Evolutionary conservation across 2,888 invertebrate genomes (phyloP), one percentile per base, ranked within the genome.

Genomic region (Craniophora ligustri): DNA sequence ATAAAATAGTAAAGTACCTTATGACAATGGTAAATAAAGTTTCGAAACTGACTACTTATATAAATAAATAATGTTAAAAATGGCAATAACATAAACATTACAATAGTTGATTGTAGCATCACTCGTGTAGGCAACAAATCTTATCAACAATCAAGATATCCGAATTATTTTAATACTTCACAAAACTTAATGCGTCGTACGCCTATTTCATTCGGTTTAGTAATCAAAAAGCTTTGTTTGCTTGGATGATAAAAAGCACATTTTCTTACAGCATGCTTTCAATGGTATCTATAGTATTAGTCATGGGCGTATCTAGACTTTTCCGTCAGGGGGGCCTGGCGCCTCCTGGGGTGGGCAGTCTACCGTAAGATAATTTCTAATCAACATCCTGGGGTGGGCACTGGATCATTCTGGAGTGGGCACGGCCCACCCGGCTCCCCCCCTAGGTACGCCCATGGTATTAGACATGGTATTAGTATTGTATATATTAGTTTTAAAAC

Each of bases 241-340:
- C n/a, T 26, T 16, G 34, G 16, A 41, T 45, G 6, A 35, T 31
- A 38, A 31, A 48, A 21, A 45, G 41, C 31, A 34, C 6, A 42
- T 39, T 56, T 31, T 35, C 30, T 45, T 40, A 64, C 10, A 15
- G 26, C 64, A 65, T 65, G 65, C 69, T 68, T 35, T 21, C 42
- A 47, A 57, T 26, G 11, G 30, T 8, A n/a, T 28, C 39, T 50
- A 44, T 34, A 35, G 10, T 31, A 46, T 66, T n/a, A n/a, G n/a
- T n/a, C n/a, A n/a, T n/a, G n/a, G n/a, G n/a, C n/a, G n/a, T n/a
- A n/a, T n/a, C n/a, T n/a, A n/a, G n/a, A n/a, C n/a, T n/a, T n/a
- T n/a, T n/a, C n/a, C n/a, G n/a, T n/a, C n/a, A n/a, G n/a, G n/a
- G n/a, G n/a, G n/a, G n/a, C n/a, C n/a, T n/a, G n/a, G n/a, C n/a